A percentile compares a stretch with the other conserved stretches of the same genome.
Conservation (phyloP, 1,140 invertebrate species). For the Phortica variegata region DNA sequence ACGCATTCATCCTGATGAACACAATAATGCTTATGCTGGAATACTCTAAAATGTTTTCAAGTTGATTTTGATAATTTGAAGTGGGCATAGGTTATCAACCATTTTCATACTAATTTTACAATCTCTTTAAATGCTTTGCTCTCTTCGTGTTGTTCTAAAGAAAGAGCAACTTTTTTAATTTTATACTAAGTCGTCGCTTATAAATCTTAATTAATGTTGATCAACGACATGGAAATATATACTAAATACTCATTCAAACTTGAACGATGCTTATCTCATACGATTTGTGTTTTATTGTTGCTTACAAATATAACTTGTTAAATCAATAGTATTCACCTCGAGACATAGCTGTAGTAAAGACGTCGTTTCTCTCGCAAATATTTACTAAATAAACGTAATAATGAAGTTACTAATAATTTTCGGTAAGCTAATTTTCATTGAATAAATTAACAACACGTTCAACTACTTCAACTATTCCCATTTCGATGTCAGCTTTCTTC, state of each 20-base stretch:
- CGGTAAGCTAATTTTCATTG: not conserved
- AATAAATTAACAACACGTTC: no score
- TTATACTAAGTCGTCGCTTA: not conserved
- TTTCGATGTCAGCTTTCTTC: constrained; percentile 24
- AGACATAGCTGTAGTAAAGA: constrained; percentile 8
- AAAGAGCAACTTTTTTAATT: not conserved
- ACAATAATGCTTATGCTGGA: no score
- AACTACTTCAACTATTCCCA: no score
- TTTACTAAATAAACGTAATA: no score
- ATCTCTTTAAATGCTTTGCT: not conserved
- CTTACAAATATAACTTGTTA: not conserved
- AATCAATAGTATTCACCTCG: not conserved
- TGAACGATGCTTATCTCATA: constrained; percentile 1
- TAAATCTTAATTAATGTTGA: constrained; percentile 4
- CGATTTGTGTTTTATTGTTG: not conserved
- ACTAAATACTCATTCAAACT: constrained; percentile 9
- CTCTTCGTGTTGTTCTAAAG: not conserved
- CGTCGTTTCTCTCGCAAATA: not conserved
- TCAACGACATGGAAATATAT: constrained; percentile 6
- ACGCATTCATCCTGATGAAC: not conserved
- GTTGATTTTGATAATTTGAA: not conserved
- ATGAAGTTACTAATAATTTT: no score
- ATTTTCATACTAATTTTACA: not conserved
- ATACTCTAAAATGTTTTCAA: not conserved
- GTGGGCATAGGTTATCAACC: not conserved